Evolutionary conservation across 2,113 vertebrate species (phyloP).

Genomic region (Trachemys scripta): DNA sequence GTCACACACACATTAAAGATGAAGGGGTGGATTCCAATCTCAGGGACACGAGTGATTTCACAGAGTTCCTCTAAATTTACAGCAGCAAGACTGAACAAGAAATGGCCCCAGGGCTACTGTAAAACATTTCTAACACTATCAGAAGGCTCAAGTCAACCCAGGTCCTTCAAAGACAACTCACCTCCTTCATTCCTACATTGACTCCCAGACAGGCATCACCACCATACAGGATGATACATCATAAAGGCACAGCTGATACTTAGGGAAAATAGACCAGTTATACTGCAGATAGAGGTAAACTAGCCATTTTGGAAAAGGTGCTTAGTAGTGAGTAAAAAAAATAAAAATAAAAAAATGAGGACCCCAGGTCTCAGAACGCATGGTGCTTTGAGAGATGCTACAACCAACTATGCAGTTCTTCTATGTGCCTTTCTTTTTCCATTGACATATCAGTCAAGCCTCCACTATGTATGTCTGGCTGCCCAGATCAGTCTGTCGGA

Average conservation of each 20-base stretch:
- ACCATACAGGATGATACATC: fast-evolving
- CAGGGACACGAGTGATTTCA: neutral
- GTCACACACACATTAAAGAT: fast-evolving
- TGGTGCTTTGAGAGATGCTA: neutral
- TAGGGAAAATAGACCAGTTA: neutral
- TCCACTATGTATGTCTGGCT: neutral
- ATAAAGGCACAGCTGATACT: neutral
- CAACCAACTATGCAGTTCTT: neutral
- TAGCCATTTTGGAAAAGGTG: neutral
- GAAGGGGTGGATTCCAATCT: fast-evolving
- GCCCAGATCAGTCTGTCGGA: neutral
- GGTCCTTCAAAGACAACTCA: neutral
- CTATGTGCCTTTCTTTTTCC: neutral
- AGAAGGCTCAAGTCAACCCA: neutral
- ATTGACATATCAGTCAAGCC: neutral
- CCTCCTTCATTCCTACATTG: neutral
- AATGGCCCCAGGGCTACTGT: neutral
- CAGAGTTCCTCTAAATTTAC: neutral
- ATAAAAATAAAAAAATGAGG: neutral
- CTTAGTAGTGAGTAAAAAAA: neutral
- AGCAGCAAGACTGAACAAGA: neutral
- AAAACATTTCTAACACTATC: neutral
- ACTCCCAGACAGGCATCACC: neutral
- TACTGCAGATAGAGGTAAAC: neutral
- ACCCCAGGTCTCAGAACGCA: neutral